phyloP scores from a whole-genome alignment of 1,140 invertebrate genomes.

The Linepithema humile region DNA sequence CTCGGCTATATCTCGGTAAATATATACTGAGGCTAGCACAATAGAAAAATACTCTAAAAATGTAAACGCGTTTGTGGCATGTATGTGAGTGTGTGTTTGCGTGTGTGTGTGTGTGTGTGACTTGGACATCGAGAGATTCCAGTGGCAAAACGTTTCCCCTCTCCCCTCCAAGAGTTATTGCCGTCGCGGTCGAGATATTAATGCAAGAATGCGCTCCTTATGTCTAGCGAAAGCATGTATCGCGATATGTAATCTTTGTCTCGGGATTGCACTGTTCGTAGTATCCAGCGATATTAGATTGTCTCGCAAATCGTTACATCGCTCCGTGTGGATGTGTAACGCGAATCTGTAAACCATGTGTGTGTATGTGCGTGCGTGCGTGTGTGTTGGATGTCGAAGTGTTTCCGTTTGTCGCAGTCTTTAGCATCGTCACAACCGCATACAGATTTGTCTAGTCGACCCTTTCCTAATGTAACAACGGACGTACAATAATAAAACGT shows the following conservation, averaged over 20 bases:
- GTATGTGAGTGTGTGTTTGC: constrained; percentile 40
- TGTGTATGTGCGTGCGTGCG: neutral
- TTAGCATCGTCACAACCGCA: constrained; percentile 8
- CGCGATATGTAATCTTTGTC: neutral
- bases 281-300: neutral
- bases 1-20: constrained; percentile 28
- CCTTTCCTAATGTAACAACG: constrained; percentile 6
- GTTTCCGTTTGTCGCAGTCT: neutral
- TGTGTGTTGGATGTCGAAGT: constrained; percentile 65
- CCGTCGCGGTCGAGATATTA: neutral
- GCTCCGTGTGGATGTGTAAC: neutral
- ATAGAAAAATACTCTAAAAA: constrained; percentile 76
- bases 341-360: neutral
- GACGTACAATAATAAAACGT: constrained; percentile 25
- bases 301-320: neutral
- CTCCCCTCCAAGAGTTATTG: too few relatives aligned
- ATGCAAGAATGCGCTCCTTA: neutral
- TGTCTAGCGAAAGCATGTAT: neutral
- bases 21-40: constrained; percentile 61
- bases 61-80: constrained; percentile 58
- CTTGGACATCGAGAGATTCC: constrained; percentile 69
- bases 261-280: constrained; percentile 4
- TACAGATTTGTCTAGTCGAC: neutral
- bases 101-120: constrained; percentile 43
- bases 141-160: too few relatives aligned